Conservation (phyloP, 92 coral and sea anemone genomes). For the Blastomussa wellsi region DNA sequence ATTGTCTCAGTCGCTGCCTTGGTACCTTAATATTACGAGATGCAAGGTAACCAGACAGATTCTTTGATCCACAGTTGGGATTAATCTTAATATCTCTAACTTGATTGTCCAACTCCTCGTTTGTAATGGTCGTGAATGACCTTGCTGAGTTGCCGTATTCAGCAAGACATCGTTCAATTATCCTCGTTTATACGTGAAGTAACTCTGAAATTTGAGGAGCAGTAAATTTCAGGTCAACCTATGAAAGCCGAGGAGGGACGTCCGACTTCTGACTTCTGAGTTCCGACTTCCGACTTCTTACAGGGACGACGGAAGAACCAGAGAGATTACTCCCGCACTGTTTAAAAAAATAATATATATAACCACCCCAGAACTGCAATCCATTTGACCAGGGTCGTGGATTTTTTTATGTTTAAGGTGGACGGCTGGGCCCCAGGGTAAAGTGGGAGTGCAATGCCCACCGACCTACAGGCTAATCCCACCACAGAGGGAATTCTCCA, state of each 20-base stretch:
- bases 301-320: too few relatives aligned
- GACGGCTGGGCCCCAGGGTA: too few relatives aligned
- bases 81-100: slow-evolving; percentile 41
- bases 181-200: slow-evolving; percentile 34
- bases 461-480: too few relatives aligned
- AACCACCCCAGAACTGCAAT: too few relatives aligned
- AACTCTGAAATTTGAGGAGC: slow-evolving; percentile 27
- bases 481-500: too few relatives aligned
- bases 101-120: slow-evolving; percentile 47
- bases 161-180: slow-evolving; percentile 61
- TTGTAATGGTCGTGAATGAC: slow-evolving; percentile 39
- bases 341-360: too few relatives aligned
- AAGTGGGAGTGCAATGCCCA: too few relatives aligned
- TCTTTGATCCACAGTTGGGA: slow-evolving; percentile 62
- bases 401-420: too few relatives aligned
- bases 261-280: slow-evolving; percentile 22
- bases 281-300: too few relatives aligned
- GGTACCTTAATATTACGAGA: slow-evolving; percentile 46
- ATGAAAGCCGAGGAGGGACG: slow-evolving; percentile 10
- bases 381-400: too few relatives aligned
- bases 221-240: slow-evolving; percentile 7
- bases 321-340: too few relatives aligned
- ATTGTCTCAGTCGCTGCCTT: slow-evolving; percentile 49
- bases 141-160: slow-evolving; percentile 52
- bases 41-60: slow-evolving; percentile 56